Base-by-base conservation (phyloP, 1,140 invertebrate genomes). In the Alviniconcha marisindica region DNA sequence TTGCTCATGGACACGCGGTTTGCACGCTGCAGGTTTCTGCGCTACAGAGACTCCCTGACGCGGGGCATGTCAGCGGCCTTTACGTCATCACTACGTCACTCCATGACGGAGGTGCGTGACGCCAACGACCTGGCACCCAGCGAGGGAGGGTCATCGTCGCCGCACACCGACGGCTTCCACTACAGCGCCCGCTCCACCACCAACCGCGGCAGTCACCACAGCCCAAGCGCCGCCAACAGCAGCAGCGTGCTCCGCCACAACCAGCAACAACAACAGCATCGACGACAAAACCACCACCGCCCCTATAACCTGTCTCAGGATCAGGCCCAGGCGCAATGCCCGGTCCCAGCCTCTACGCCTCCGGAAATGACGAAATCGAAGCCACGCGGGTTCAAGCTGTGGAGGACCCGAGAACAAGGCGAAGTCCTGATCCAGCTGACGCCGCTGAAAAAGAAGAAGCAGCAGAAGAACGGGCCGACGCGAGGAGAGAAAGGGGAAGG, bases 61-160 rank as follows among this genome's bases (percentile, higher is more conserved):
- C 28, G 81, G 24, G 73, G 73, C 48, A 74, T 56, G 48, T 82
- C 81, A 1, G 81, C 71, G 5, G 81, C 69, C 18, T 76, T 60
- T 21, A 76, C 81, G 24, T 82, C 81, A 18, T 63, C 73, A 3
- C 14, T 54, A 54, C 71, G 73, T 21, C 81, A 82, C 5, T 82
- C 81, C 38, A 54, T 82, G 71, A 82, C 81, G 54, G 81, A 82
- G 36, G 54, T 82, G 28, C 81, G 81, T 42, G 71, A 82, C 54
- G 81, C 51, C 24, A 76, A 82, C 48, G 81, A 82, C 54, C 36
- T 76, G 18, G 54, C 48, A 0, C 69, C 71, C 21, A 82, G 71
- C 81, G 81, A 82, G 71, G 81, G 44, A 0, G 69, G 44, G 18
- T 82, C 81, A 21, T 82, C 79, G 38, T 76, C 73, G 42, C 33